phyloP scores from a whole-genome alignment of 2,888 invertebrate species.

The Thalpophila matura region DNA sequence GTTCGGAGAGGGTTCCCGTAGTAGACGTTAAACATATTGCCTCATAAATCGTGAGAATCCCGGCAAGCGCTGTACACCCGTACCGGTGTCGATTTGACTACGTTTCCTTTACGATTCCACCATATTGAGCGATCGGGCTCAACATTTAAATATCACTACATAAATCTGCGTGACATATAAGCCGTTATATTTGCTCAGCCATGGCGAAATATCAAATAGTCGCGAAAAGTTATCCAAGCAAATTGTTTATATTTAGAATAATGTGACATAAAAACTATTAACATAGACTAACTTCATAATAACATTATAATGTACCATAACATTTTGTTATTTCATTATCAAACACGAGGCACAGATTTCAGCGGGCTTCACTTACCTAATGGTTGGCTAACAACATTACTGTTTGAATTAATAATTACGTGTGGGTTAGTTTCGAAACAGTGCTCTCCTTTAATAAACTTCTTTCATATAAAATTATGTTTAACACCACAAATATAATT shows the following conservation, averaged over 20 bases:
- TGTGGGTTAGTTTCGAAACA: conserved; percentile 14
- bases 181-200: conserved; percentile 39
- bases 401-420: conserved; percentile 42
- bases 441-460: conserved; percentile 4
- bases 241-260: conserved; percentile 32
- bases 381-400: conserved; percentile 41
- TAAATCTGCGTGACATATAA: conserved; percentile 59
- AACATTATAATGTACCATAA: conserved; percentile 29
- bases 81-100: conserved; percentile 89
- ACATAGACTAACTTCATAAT: conserved; percentile 12
- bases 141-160: conserved; percentile 68
- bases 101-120: conserved; percentile 87
- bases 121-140: conserved; percentile 80
- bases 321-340: conserved; percentile 27
- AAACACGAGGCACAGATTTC: conserved; percentile 39
- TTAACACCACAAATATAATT: neutral
- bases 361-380: conserved; percentile 44
- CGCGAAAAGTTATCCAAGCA: conserved; percentile 14
- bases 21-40: conserved; percentile 91
- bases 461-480: conserved; percentile 5
- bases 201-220: conserved; percentile 50
- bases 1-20: conserved; percentile 88
- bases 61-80: conserved; percentile 84
- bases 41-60: conserved; percentile 90
- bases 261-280: conserved; percentile 41